Evolutionary conservation across 2,888 invertebrate species (phyloP).

Genomic region (Lymantria monacha): DNA sequence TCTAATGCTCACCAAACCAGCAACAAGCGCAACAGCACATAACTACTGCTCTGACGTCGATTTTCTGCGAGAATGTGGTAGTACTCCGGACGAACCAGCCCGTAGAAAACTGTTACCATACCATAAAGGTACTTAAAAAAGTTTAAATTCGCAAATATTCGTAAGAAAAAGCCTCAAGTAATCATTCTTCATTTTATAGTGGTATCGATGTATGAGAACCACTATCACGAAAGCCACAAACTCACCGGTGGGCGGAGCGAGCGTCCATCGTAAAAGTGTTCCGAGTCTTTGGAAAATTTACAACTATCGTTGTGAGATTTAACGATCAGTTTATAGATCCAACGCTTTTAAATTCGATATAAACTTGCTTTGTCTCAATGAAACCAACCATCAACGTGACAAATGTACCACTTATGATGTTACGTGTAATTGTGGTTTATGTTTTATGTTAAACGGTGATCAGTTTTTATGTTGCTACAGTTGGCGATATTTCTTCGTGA

Average conservation of each 20-base stretch:
- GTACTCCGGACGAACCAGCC: too few species aligned
- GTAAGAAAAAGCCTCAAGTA: slow-evolving; percentile 21
- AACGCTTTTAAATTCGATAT: slow-evolving; percentile 71
- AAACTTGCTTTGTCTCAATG: slow-evolving; percentile 70
- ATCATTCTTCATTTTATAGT: slow-evolving; percentile 58
- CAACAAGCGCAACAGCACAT: too few species aligned
- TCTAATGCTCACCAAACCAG: too few species aligned
- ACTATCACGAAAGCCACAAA: slow-evolving; percentile 63
- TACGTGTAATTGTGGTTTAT: slow-evolving; percentile 42
- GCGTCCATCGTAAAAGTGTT: slow-evolving; percentile 71
- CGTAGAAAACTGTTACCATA: too few species aligned
- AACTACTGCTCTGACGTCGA: too few species aligned
- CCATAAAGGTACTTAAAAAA: background rate
- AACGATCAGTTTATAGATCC: slow-evolving; percentile 79
- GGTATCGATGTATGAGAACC: slow-evolving; percentile 55
- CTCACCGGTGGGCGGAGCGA: slow-evolving; percentile 70
- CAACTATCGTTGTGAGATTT: slow-evolving; percentile 76
- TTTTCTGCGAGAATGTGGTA: too few species aligned
- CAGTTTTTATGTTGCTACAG: slow-evolving; percentile 21
- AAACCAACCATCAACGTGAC: slow-evolving; percentile 52
- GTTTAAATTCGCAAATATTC: slow-evolving; percentile 11
- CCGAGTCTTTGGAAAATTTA: slow-evolving; percentile 71
- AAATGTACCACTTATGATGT: slow-evolving; percentile 48
- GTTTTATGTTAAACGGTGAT: slow-evolving; percentile 36
- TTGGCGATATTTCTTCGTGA: slow-evolving; percentile 7